phyloP scores from a whole-genome alignment of 2,888 invertebrate species.

The Gastrophysa polygoni region DNA sequence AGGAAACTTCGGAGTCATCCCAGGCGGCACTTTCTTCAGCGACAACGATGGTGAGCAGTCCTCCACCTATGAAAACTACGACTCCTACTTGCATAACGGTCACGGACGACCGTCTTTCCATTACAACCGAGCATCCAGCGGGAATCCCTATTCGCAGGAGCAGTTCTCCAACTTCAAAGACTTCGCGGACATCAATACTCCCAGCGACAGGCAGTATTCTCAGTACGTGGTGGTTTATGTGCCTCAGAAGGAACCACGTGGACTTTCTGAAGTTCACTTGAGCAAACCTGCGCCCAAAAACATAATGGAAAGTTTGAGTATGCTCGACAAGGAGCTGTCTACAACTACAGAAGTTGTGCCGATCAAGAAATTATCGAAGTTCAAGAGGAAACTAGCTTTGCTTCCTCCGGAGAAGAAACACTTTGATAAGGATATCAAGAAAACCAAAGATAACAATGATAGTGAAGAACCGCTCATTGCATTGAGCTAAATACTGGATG shows the following conservation, averaged over 20 bases:
- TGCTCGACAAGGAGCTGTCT: conserved; percentile 67
- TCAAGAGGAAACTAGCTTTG: conserved; percentile 69
- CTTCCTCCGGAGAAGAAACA: conserved; percentile 62
- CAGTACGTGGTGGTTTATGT: conserved; percentile 80
- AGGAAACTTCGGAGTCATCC: conserved; percentile 85
- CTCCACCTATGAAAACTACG: conserved; percentile 62
- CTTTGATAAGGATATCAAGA: conserved; percentile 57
- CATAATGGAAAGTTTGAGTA: conserved; percentile 79
- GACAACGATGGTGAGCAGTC: conserved; percentile 71
- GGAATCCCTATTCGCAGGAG: conserved; percentile 78
- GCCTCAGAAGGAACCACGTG: conserved; percentile 62
- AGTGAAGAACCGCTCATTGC: conserved; percentile 68
- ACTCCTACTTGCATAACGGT: conserved; percentile 68
- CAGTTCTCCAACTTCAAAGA: conserved; percentile 90
- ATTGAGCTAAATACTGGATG: conserved; percentile 60
- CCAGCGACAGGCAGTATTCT: conserved; percentile 80
- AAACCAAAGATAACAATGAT: conserved; percentile 1
- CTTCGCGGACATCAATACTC: conserved; percentile 88
- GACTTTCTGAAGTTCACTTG: too few species aligned
- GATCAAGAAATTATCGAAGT: conserved; percentile 63
- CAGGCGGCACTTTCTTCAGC: conserved; percentile 85
- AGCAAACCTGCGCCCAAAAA: conserved; percentile 63
- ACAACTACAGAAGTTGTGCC: conserved; percentile 39
- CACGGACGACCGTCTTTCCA: conserved; percentile 73
- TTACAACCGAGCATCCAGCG: conserved; percentile 55